Evolutionary conservation across 2,113 vertebrate genomes (phyloP), one percentile per base, ranked within the genome.

Genomic region (Cyanoderma ruficeps): DNA sequence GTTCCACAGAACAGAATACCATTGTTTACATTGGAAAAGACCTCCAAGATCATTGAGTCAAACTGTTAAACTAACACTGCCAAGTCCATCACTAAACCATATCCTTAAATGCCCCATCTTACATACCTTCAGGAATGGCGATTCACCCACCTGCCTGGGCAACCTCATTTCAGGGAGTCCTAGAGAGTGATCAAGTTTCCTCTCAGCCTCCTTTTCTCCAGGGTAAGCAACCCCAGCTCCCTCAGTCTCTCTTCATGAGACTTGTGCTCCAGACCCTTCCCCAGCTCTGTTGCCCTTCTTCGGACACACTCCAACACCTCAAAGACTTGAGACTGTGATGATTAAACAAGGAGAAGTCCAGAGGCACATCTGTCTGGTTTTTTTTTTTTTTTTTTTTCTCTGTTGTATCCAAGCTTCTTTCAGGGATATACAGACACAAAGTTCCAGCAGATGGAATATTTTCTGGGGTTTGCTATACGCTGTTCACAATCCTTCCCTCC

Each of bases 321-420:
- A 55, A 61, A 27, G 41, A 61, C 15, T 28, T 42, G 44, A 55
- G 35, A 75, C 15, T 69, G 13, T 41, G 31, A 74, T 8, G 30
- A 70, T 42, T 67, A 80, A 67, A 11, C 22, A 83, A 16, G 28
- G 14, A n/a, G 35, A 92, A 80, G 24, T 49, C 24, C 63, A 90
- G 50, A 63, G 37, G 21, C 2, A 3, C 0, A 0, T 35, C 15
- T 71, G 17, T 30, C 10, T 46, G 5, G 1, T 4, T 33, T 16
- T n/a, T n/a, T n/a, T n/a, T n/a, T n/a, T n/a, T n/a, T n/a, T 9
- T 72, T 23, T 21, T 23, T 16, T 68, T 15, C 12, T 24, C 33
- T 11, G 1, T 63, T 15, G 13, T 33, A 59, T 5, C 10, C 31
- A 85, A 28, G 7, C 14, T 41, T 72, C 19, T 81, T 85, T 85